Evolutionary conservation across 2,113 vertebrate species (phyloP).

Genomic region (Peromyscus californicus): DNA sequence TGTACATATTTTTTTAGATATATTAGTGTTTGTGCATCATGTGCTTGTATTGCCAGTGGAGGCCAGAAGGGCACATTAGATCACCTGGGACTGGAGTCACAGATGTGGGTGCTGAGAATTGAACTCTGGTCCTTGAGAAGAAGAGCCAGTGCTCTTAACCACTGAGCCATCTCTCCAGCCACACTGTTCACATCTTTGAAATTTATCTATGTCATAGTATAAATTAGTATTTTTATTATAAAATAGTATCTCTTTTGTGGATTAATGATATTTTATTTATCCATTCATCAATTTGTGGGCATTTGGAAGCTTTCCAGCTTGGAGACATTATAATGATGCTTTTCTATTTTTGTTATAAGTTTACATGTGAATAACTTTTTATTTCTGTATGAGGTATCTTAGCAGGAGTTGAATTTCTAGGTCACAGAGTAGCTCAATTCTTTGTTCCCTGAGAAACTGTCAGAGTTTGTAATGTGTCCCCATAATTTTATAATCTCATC

Average conservation of each 20-base stretch:
- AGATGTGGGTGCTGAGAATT: neutral
- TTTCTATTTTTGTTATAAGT: neutral
- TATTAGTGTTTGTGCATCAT: neutral
- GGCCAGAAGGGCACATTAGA: neutral
- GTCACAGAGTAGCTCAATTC: neutral
- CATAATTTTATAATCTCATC: neutral
- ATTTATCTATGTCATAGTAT: neutral
- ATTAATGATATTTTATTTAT: neutral
- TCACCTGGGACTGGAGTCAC: neutral
- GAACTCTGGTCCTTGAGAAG: neutral
- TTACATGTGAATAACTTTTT: neutral
- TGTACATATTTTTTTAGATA: neutral
- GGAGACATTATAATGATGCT: neutral
- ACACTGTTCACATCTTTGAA: neutral
- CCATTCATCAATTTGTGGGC: neutral
- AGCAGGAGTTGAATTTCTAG: neutral
- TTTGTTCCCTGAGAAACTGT: neutral
- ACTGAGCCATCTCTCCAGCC: neutral
- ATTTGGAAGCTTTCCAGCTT: neutral
- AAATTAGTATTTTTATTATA: neutral
- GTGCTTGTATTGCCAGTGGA: neutral
- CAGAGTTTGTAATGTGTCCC: neutral
- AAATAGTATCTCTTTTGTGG: neutral
- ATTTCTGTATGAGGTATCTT: neutral
- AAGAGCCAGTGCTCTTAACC: neutral